phyloP scores from a whole-genome alignment of 2,888 invertebrate genomes.

The Mimumesa dahlbomi region DNA sequence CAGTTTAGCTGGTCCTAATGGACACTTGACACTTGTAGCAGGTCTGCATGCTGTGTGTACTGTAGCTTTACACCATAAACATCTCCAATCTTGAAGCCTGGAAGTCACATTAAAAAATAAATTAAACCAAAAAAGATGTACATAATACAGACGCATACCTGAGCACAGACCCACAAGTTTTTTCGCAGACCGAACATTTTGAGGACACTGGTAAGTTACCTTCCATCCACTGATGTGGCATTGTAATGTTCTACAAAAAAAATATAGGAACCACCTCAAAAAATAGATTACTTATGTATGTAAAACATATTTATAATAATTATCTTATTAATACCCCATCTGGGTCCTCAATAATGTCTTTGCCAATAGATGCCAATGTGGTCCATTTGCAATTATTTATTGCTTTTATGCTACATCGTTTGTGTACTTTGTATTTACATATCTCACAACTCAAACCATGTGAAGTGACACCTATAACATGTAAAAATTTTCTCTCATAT shows the following conservation, averaged over 20 bases:
- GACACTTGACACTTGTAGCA: slow-evolving; percentile 88
- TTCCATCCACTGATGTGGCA: slow-evolving; percentile 99
- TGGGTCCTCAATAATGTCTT: slow-evolving; percentile 94
- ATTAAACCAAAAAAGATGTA: slow-evolving; percentile 5
- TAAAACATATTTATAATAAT: slow-evolving; percentile 11
- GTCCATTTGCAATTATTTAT: slow-evolving; percentile 99
- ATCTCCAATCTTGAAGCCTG: slow-evolving; percentile 96
- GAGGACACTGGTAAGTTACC: slow-evolving; percentile 97
- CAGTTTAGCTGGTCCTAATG: slow-evolving; percentile 92
- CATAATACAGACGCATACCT: slow-evolving; percentile 82
- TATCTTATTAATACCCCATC: slow-evolving; percentile 87
- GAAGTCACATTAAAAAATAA: slow-evolving; percentile 34
- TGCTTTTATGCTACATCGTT: slow-evolving; percentile 95
- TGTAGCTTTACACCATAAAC: slow-evolving; percentile 96
- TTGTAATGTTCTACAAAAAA: slow-evolving; percentile 87
- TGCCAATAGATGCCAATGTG: slow-evolving; percentile 96
- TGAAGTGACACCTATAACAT: slow-evolving; percentile 90
- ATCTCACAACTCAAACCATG: slow-evolving; percentile 98
- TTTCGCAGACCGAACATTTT: slow-evolving; percentile 95
- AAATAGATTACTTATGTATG: slow-evolving; percentile 1
- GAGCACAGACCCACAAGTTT: slow-evolving; percentile 97
- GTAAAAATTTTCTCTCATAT: neutral
- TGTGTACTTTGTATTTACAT: slow-evolving; percentile 98
- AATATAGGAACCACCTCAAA: slow-evolving; percentile 7
- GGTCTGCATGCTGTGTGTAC: slow-evolving; percentile 96